phyloP scores from a whole-genome alignment of 2,888 invertebrate species.

The Molanna angustata region DNA sequence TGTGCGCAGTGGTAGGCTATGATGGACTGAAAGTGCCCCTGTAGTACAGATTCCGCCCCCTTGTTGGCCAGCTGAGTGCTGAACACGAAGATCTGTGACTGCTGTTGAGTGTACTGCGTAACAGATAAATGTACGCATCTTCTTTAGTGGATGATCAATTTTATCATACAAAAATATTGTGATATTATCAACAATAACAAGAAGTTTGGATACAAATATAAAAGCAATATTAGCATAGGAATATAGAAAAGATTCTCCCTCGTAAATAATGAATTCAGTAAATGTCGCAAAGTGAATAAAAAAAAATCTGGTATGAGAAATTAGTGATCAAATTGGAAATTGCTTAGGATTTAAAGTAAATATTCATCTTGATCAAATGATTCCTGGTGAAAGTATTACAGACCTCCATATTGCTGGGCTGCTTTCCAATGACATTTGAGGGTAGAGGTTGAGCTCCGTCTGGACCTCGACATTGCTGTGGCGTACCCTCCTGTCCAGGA shows the following conservation, averaged over 20 bases:
- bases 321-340: too few species aligned
- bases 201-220: too few species aligned
- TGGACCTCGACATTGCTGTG: constrained; percentile 47
- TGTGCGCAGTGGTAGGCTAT: constrained; percentile 95
- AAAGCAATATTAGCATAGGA: too few species aligned
- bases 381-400: background rate
- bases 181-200: too few species aligned
- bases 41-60: constrained; percentile 88
- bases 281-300: too few species aligned
- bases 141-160: constrained; percentile 5
- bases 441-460: constrained; percentile 70
- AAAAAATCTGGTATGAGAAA: too few species aligned
- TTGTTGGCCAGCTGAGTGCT: constrained; percentile 92
- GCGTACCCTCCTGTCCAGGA: constrained; percentile 50
- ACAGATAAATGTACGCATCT: constrained; percentile 14
- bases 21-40: constrained; percentile 87
- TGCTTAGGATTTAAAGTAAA: too few species aligned
- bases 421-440: constrained; percentile 76
- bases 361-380: too few species aligned
- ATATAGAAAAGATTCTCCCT: too few species aligned
- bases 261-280: too few species aligned
- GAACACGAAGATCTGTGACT: constrained; percentile 97
- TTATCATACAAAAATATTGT: background rate
- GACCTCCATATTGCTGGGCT: constrained; percentile 76
- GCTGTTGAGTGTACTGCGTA: constrained; percentile 83